Base-by-base conservation (phyloP, 2,888 invertebrate species). In the Drosophila imparisetae region DNA sequence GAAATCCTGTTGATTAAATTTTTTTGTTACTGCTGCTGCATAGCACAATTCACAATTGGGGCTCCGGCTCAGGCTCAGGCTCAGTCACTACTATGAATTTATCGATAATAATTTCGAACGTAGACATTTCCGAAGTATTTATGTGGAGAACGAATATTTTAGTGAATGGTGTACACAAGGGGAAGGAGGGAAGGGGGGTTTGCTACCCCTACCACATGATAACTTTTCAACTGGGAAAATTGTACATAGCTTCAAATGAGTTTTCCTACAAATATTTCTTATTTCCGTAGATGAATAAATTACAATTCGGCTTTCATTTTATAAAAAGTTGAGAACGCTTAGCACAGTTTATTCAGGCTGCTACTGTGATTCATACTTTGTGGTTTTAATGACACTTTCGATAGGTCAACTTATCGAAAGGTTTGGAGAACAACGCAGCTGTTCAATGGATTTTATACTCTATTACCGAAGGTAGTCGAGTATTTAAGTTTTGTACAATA, bases 1-100 rank as follows among this genome's bases (percentile, higher is more conserved):
- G 24, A 45, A 45, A 45, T 24, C 15, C 24, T 7, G 34, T 82
- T 79, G 79, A 83, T 87, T 74, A 74, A 48, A 81, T 72, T 67
- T 78, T 74, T 72, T 67, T 52, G 27, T 32, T 45, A 38, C 54
- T 67, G 63, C 30, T 45, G 69, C 38, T 62, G 61, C 69, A 49
- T 58, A 50, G 54, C 29, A 57, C 54, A 70, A 58, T 45, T 45
- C 15, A 45, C 24, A 15, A 24, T 24, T 24, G 24, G 40, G 45
- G 3, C 45, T 45, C 8, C 15, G 34, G 15, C 29, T 29, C 2
- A 2, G 27, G 27, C 21, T 30, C 11, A 4, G 11, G 32, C 32
- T 32, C 32, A 10, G 30, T 27, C 15, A 32, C 18, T 30, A 18
- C 10, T 34, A 32, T 32, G 66, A 65, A 66, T 75, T 69, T 73